Conservation (phyloP, 2,888 invertebrate genomes). For the Nephrotoma appendiculata region DNA sequence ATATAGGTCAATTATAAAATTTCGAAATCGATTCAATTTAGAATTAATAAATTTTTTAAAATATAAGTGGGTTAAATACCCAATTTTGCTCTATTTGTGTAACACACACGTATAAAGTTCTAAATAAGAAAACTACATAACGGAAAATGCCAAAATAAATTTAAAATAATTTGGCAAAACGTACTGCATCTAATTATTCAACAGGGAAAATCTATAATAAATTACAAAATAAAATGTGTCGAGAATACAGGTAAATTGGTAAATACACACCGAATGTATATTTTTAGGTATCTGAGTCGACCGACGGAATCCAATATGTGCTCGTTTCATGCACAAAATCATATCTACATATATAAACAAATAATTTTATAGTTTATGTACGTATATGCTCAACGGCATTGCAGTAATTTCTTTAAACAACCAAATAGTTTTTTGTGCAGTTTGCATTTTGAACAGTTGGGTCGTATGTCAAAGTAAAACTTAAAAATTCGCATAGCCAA, state of each 20-base stretch:
- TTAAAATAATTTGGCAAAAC: background rate
- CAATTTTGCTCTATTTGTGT: too few species aligned
- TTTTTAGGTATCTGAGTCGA: background rate
- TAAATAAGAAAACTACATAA: background rate
- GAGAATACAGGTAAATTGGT: background rate
- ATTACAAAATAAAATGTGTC: background rate
- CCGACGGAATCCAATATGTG: background rate
- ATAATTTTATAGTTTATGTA: background rate
- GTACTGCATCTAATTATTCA: background rate
- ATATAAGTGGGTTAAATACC: too few species aligned
- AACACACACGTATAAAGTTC: background rate
- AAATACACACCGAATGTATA: background rate
- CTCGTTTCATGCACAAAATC: background rate
- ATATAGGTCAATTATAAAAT: too few species aligned
- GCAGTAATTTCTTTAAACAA: background rate
- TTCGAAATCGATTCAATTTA: too few species aligned
- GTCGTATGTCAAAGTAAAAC: background rate
- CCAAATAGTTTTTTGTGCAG: background rate
- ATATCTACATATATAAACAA: background rate
- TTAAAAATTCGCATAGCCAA: background rate
- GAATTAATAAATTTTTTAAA: too few species aligned
- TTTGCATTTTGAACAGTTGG: background rate
- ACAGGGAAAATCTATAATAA: background rate
- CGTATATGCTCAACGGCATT: background rate
- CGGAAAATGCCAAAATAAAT: background rate